phyloP scores from a whole-genome alignment of 2,888 invertebrate genomes.

The Drosophila mercatorum region DNA sequence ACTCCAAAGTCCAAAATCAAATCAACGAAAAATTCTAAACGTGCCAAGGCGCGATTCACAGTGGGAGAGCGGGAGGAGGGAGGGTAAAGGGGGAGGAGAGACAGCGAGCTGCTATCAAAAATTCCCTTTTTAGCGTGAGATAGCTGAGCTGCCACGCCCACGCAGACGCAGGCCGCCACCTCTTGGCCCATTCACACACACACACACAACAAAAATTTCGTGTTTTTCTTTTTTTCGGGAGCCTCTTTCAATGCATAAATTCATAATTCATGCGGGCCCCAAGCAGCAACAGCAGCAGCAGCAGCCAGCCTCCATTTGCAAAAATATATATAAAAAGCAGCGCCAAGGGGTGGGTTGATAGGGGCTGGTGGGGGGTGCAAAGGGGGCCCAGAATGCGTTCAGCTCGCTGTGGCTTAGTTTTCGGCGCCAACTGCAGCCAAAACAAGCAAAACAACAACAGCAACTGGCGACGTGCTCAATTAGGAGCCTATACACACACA shows the following conservation, averaged over 20 bases:
- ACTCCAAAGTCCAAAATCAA: constrained; percentile 69
- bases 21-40: constrained; percentile 77
- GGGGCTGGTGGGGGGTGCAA: background rate
- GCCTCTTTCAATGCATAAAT: constrained; percentile 76
- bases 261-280: constrained; percentile 73
- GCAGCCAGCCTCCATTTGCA: constrained; percentile 47
- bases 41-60: constrained; percentile 55
- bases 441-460: constrained; percentile 19
- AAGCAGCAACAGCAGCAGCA: too few relatives aligned
- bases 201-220: constrained; percentile 37
- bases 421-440: constrained; percentile 44
- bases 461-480: constrained; percentile 70
- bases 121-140: constrained; percentile 67
- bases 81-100: background rate
- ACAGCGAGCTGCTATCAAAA: constrained; percentile 58
- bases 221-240: constrained; percentile 27
- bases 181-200: constrained; percentile 24
- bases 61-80: background rate
- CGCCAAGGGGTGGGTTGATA: background rate
- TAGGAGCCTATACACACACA: constrained; percentile 42
- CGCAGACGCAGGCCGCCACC: background rate
- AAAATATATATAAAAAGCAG: constrained; percentile 42
- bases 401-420: constrained; percentile 34
- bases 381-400: background rate
- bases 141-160: constrained; percentile 31